Percentiles rank a stretch among this genome's conserved stretches.
These are phyloP conservation scores for Lamellibrachia satsuma DNA, from an alignment of 2,888 invertebrate species.

Conservation along the genomic window DNA sequence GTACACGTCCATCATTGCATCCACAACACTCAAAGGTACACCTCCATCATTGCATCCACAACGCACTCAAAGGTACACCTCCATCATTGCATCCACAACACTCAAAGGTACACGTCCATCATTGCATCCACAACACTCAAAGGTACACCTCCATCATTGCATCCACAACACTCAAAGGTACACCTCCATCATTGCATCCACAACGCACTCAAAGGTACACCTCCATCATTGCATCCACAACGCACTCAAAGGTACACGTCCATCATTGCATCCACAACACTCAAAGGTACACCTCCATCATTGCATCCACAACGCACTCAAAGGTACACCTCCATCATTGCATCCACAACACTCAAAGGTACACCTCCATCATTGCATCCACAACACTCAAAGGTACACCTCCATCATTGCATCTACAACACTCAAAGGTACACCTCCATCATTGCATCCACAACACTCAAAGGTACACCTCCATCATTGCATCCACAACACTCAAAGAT, in stretches of 20 bases:
- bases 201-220: too few relatives aligned
- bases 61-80: not conserved
- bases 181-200: too few relatives aligned
- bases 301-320: not conserved
- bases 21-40: not conserved
- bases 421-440: not conserved
- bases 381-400: not conserved
- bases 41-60: not conserved
- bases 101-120: not conserved
- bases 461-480: not conserved
- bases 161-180: too few relatives aligned
- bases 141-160: too few relatives aligned
- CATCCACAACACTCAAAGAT: too few relatives aligned
- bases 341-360: too few relatives aligned
- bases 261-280: too few relatives aligned
- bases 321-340: not conserved
- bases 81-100: not conserved
- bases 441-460: not conserved
- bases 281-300: not conserved
- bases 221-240: too few relatives aligned
- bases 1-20: not conserved
- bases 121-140: too few relatives aligned
- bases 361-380: not conserved
- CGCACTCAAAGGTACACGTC: slow-evolving; percentile 76
- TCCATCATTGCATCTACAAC: not conserved